These are phyloP conservation scores for Gadopsis marmoratus DNA, from an alignment of 2,797 vertebrate genomes.

Conservation along the genomic window DNA sequence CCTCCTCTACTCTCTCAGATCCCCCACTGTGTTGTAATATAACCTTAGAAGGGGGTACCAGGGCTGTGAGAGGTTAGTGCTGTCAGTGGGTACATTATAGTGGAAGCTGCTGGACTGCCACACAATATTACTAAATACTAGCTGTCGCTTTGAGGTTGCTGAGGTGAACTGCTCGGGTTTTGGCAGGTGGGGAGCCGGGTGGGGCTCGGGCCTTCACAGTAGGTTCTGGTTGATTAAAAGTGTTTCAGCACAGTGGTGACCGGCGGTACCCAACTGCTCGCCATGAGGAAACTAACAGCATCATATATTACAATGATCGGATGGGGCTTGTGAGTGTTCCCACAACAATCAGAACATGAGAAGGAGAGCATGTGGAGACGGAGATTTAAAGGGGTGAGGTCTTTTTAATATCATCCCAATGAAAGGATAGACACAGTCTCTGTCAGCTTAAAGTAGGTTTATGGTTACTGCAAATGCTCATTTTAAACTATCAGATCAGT, in stretches of 20 bases:
- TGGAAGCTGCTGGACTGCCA: constrained; percentile 71
- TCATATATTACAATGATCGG: constrained; percentile 79
- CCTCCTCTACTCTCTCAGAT: constrained; percentile 70
- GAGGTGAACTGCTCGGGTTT: constrained; percentile 81
- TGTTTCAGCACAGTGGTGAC: constrained; percentile 75
- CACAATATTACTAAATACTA: constrained; percentile 86
- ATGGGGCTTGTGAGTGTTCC: constrained; percentile 65
- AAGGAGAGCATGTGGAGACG: constrained; percentile 67
- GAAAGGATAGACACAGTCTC: constrained; percentile 50
- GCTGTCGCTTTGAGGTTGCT: constrained; percentile 84
- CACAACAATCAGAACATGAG: constrained; percentile 77
- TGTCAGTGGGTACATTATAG: constrained; percentile 80
- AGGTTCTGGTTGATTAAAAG: constrained; percentile 85
- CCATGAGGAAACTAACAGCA: constrained; percentile 73
- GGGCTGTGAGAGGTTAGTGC: constrained; percentile 76
- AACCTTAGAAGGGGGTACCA: constrained; percentile 75
- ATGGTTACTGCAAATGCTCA: constrained; percentile 23
- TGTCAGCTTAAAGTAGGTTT: constrained; percentile 33
- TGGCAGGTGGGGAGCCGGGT: constrained; percentile 75
- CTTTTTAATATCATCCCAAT: constrained; percentile 72
- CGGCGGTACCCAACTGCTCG: constrained; percentile 72
- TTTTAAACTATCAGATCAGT: constrained; percentile 7
- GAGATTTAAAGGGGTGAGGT: constrained; percentile 73
- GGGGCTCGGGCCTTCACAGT: constrained; percentile 73
- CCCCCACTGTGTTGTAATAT: constrained; percentile 87